These are phyloP conservation scores for Dasysyrphus tricinctus DNA, from an alignment of 2,888 invertebrate species.

Conservation along the genomic window DNA sequence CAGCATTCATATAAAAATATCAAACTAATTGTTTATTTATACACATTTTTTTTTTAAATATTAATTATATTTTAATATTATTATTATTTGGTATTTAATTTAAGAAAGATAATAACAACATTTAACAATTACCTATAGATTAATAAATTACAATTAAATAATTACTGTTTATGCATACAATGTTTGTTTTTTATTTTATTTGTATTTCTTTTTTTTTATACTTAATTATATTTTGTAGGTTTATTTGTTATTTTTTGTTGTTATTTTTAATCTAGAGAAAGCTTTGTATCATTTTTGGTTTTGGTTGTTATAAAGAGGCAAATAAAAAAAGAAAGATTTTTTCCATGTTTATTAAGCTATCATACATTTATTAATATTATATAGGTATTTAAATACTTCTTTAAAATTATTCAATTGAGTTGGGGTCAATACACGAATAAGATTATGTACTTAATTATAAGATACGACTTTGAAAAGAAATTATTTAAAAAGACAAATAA, in stretches of 20 bases:
- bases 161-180: slow-evolving; percentile 48
- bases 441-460: too few relatives aligned
- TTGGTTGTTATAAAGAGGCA: slow-evolving; percentile 40
- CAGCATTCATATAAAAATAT: slow-evolving; percentile 75
- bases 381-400: not conserved
- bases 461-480: too few relatives aligned
- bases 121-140: slow-evolving; percentile 69
- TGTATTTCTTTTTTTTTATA: not conserved
- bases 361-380: not conserved
- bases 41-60: slow-evolving; percentile 5
- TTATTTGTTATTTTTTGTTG: not conserved
- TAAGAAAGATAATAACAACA: slow-evolving; percentile 70
- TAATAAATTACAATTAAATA: slow-evolving; percentile 66
- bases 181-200: not conserved
- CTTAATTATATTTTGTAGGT: slow-evolving; percentile 41
- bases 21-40: slow-evolving; percentile 62
- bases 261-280: slow-evolving; percentile 53
- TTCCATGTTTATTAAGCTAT: not conserved
- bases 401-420: not conserved
- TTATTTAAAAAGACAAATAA: too few relatives aligned
- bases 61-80: slow-evolving; percentile 11
- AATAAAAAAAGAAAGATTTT: not conserved
- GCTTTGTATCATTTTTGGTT: slow-evolving; percentile 48
- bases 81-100: slow-evolving; percentile 6
- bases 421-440: too few relatives aligned